Base-by-base conservation (phyloP, 1,140 invertebrate species). In the Araneus ventricosus region DNA sequence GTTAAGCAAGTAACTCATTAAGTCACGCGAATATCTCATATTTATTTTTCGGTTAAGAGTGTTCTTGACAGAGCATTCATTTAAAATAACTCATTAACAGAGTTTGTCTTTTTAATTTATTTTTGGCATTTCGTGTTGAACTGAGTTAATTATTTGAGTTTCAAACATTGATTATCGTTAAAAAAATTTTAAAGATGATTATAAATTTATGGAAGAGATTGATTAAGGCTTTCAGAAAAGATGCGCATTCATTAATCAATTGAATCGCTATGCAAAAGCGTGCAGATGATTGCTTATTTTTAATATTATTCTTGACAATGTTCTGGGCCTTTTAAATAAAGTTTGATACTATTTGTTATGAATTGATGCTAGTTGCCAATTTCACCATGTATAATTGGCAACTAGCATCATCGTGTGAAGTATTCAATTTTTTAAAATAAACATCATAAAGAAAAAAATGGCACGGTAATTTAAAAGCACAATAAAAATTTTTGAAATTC, bases 31-130 rank as follows among this genome's bases (percentile, higher is more conserved):
- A 75, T 75, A 37, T 30, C 27, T 34, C 70, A 37, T 37, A 75
- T 75, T 75, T 34, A 75, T 75, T 75, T 75, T 75, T 37, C 70
- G 6, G 27, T 75, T 34, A 75, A 75, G 70, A 20, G 30, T 75
- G 70, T 75, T 75, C 70, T 37, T 75, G 70, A 75, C 70, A 75
- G 30, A 75, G 70, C 17, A 75, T 75, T 75, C 70, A 34, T 75
- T 75, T 75, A 75, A 75, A 75, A 75, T 75, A 75, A 75, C 70
- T 75, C 70, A 75, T 75, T 75, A 75, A 75, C 70, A 37, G 34
- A 75, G 70, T 75, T 75, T 75, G 70, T 75, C 70, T 75, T 75
- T 75, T 34, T 67, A 27, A 14, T 20, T 75, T 6, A 20, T 34
- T 75, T 75, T 75, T 75, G 30, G 20, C 30, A 20, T 75, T 75